These are phyloP conservation scores for Silvanus unidentatus DNA, from an alignment of 2,888 invertebrate species.

Conservation along the genomic window DNA sequence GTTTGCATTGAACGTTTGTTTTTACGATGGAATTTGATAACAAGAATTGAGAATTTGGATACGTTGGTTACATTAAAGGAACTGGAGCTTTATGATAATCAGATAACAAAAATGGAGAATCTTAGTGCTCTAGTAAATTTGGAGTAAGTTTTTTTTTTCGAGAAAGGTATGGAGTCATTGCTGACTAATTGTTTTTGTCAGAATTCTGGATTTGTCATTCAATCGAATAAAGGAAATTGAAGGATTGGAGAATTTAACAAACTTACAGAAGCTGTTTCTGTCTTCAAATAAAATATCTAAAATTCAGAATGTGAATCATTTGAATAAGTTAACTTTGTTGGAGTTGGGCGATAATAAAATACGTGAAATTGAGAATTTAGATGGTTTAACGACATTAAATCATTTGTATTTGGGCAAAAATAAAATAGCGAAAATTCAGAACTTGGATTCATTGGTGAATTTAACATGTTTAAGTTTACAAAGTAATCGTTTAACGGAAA, in stretches of 20 bases:
- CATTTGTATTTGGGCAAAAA: constrained; percentile 90
- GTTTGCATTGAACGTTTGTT: constrained; percentile 72
- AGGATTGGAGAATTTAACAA: constrained; percentile 68
- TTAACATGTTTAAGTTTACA: constrained; percentile 82
- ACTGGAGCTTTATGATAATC: constrained; percentile 95
- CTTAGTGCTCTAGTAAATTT: constrained; percentile 81
- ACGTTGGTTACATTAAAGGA: constrained; percentile 73
- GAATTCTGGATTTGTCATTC: constrained; percentile 89
- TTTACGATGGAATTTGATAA: constrained; percentile 92
- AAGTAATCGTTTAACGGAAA: constrained; percentile 80
- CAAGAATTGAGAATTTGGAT: constrained; percentile 83
- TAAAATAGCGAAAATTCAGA: constrained; percentile 83
- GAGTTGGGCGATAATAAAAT: constrained; percentile 95
- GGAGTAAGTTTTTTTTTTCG: constrained; percentile 56
- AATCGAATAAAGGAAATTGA: constrained; percentile 86
- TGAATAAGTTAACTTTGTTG: constrained; percentile 72
- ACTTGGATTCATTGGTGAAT: constrained; percentile 65
- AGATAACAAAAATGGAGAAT: constrained; percentile 87
- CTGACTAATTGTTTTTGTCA: constrained; percentile 41
- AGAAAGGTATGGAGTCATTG: background rate
- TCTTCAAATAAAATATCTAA: constrained; percentile 83
- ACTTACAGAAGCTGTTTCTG: constrained; percentile 77
- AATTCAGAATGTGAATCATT: constrained; percentile 80
- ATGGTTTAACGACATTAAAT: constrained; percentile 65
- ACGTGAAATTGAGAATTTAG: constrained; percentile 81